These are phyloP conservation scores for Sussaba pulchella DNA, from an alignment of 2,888 invertebrate genomes.

Conservation along the genomic window DNA sequence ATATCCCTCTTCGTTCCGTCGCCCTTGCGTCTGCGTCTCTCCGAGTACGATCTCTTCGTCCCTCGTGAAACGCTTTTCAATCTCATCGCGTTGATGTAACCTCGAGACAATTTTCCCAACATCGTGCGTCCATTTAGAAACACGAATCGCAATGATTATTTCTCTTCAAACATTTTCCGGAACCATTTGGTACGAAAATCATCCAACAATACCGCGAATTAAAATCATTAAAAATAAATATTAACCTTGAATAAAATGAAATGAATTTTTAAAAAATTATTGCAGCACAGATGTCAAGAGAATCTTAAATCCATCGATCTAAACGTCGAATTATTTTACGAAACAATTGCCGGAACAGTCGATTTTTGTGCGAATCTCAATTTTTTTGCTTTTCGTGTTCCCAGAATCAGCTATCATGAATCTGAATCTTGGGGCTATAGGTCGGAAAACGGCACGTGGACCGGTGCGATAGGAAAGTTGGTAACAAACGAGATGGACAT, in stretches of 20 bases:
- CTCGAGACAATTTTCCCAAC: constrained; percentile 49
- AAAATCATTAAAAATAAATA: background rate
- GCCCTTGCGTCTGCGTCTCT: constrained; percentile 76
- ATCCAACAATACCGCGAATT: background rate
- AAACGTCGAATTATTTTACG: background rate
- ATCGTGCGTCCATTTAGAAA: constrained; percentile 1
- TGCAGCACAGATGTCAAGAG: background rate
- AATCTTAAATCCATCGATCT: background rate
- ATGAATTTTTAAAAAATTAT: background rate
- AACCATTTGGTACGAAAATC: background rate
- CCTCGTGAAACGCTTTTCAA: constrained; percentile 20
- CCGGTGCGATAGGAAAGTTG: constrained; percentile 78
- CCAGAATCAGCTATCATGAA: constrained; percentile 72
- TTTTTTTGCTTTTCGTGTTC: background rate
- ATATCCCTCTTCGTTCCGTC: constrained; percentile 78
- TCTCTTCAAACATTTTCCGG: background rate
- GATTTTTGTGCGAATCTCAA: background rate
- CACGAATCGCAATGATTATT: background rate
- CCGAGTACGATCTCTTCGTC: constrained; percentile 69
- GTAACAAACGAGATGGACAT: constrained; percentile 75
- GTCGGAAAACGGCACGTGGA: constrained; percentile 78
- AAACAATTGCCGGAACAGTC: constrained; percentile 26
- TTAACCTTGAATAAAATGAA: background rate
- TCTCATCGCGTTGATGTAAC: constrained; percentile 24
- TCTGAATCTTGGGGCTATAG: constrained; percentile 74